These are phyloP conservation scores for Autographa pulchrina DNA, from an alignment of 2,888 invertebrate species.

Conservation along the genomic window DNA sequence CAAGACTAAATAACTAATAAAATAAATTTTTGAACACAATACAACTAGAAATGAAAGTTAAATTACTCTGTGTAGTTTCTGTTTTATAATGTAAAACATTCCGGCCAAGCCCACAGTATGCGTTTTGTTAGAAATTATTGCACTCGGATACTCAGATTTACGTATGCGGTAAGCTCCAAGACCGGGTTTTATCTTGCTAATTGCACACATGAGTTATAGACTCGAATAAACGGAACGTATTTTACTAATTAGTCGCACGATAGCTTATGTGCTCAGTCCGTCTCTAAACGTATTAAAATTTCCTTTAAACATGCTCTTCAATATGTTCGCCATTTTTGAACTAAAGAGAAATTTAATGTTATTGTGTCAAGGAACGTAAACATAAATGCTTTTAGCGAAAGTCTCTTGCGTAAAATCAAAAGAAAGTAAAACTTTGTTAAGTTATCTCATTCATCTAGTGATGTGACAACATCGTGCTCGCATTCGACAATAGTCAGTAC, in stretches of 20 bases:
- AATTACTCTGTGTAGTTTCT: conserved; percentile 31
- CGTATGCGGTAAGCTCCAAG: conserved; percentile 51
- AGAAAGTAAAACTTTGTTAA: conserved; percentile 68
- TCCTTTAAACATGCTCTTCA: background rate
- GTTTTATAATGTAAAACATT: conserved; percentile 49
- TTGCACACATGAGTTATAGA: conserved; percentile 60
- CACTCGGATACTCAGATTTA: conserved; percentile 53
- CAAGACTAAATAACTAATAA: background rate
- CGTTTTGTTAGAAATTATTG: conserved; percentile 47
- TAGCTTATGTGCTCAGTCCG: conserved; percentile 32
- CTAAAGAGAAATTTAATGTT: conserved; percentile 51
- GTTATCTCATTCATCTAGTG: conserved; percentile 59
- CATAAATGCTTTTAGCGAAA: conserved; percentile 65
- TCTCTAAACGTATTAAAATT: conserved; percentile 20
- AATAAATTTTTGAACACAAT: conserved; percentile 10
- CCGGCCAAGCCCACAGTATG: conserved; percentile 32
- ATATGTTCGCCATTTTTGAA: conserved; percentile 17
- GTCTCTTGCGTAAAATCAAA: conserved; percentile 64
- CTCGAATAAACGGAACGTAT: conserved; percentile 53
- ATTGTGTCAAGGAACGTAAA: conserved; percentile 46
- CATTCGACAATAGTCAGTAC: conserved; percentile 33
- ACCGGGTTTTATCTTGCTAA: conserved; percentile 60
- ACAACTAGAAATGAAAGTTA: conserved; percentile 41
- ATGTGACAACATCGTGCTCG: conserved; percentile 35
- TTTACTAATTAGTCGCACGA: conserved; percentile 56